These are phyloP conservation scores for Pangasianodon gigas DNA, from an alignment of 2,113 vertebrate genomes.

Conservation along the genomic window DNA sequence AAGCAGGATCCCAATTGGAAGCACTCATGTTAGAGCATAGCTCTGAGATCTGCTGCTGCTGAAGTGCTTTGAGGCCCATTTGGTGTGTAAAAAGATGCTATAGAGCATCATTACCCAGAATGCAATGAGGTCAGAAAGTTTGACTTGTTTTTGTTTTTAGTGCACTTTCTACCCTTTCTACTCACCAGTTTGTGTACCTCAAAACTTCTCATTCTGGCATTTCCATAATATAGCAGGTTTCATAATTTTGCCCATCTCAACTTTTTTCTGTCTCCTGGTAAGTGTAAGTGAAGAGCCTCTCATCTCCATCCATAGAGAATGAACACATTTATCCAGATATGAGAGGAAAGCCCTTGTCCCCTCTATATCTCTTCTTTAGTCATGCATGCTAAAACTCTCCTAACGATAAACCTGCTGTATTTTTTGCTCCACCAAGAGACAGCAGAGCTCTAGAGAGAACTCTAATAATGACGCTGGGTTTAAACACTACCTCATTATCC, in stretches of 20 bases:
- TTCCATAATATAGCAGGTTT: background rate
- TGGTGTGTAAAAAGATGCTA: background rate
- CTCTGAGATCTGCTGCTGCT: background rate
- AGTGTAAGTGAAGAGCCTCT: conserved; percentile 4
- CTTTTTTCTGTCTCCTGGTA: background rate
- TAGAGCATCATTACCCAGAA: background rate
- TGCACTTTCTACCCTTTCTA: background rate
- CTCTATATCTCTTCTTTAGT: background rate
- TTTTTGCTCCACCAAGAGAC: conserved; percentile 1
- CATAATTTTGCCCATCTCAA: background rate
- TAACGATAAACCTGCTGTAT: background rate
- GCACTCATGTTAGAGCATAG: background rate
- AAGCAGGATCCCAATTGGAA: background rate
- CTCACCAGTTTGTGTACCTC: background rate
- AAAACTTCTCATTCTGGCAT: conserved; percentile 10
- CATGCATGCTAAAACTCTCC: background rate
- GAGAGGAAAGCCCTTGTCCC: conserved; percentile 21
- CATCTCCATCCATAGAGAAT: conserved; percentile 5
- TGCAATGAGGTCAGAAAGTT: background rate
- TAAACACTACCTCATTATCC: conserved; percentile 39
- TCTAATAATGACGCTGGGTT: conserved; percentile 3
- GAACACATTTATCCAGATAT: conserved; percentile 10
- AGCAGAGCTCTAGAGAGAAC: background rate
- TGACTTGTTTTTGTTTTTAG: background rate
- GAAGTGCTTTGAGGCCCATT: background rate